phyloP scores from a whole-genome alignment of 2,888 invertebrate genomes.

The Erebia epiphron region DNA sequence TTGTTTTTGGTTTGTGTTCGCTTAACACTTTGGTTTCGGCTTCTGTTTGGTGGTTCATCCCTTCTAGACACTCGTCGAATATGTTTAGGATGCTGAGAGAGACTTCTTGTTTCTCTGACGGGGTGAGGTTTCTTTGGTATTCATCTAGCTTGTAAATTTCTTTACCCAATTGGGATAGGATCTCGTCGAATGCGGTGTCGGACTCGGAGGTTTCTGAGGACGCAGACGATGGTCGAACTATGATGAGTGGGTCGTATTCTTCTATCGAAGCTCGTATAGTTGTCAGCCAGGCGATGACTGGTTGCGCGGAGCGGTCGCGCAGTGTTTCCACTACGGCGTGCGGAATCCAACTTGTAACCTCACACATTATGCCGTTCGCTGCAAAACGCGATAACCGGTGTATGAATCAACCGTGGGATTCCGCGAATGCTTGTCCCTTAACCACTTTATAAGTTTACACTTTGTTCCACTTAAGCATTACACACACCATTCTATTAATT shows the following conservation, averaged over 20 bases:
- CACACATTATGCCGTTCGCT: slow-evolving; percentile 63
- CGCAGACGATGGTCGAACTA: slow-evolving; percentile 55
- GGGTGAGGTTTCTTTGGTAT: slow-evolving; percentile 66
- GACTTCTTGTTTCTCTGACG: slow-evolving; percentile 57
- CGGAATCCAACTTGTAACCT: slow-evolving; percentile 79
- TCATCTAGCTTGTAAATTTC: slow-evolving; percentile 77
- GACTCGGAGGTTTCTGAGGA: slow-evolving; percentile 50
- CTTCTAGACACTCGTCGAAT: slow-evolving; percentile 75
- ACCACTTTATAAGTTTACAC: slow-evolving; percentile 41
- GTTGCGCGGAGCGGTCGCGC: slow-evolving; percentile 64
- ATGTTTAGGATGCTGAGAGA: slow-evolving; percentile 74
- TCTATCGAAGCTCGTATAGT: slow-evolving; percentile 66
- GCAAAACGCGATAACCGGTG: slow-evolving; percentile 75
- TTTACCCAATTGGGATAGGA: slow-evolving; percentile 74
- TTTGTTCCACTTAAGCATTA: not conserved
- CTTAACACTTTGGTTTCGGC: slow-evolving; percentile 39
- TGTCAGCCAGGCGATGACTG: slow-evolving; percentile 73
- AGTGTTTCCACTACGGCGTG: slow-evolving; percentile 75
- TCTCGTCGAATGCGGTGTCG: slow-evolving; percentile 75
- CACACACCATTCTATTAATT: not conserved
- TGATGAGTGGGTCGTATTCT: slow-evolving; percentile 72
- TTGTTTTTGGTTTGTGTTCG: slow-evolving; percentile 41
- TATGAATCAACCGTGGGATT: slow-evolving; percentile 75
- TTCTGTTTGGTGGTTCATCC: slow-evolving; percentile 52
- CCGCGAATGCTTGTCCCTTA: slow-evolving; percentile 70